phyloP scores from a whole-genome alignment of 2,113 vertebrate species.

The Malurus cyaneus region DNA sequence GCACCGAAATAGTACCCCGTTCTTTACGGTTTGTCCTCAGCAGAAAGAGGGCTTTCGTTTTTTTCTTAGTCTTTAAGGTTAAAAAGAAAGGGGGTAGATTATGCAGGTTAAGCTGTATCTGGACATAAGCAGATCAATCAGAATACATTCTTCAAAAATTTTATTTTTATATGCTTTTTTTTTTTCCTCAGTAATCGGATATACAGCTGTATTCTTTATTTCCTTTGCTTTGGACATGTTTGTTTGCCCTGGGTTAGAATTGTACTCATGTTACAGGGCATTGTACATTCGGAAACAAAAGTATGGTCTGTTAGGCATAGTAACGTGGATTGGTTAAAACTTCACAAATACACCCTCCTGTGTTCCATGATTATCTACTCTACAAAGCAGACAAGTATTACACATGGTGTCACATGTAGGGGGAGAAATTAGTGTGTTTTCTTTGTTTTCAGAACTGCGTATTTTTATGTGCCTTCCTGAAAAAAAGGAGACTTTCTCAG shows the following conservation, averaged over 20 bases:
- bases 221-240: background rate
- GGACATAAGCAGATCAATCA: background rate
- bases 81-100: background rate
- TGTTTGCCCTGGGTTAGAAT: background rate
- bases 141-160: background rate
- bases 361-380: background rate
- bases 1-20: background rate
- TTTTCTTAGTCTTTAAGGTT: background rate
- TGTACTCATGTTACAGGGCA: fast-evolving
- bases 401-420: background rate
- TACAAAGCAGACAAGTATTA: background rate
- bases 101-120: background rate
- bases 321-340: background rate
- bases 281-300: background rate
- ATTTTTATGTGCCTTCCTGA: background rate
- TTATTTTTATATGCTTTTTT: background rate
- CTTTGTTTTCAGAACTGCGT: background rate
- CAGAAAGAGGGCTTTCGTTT: background rate
- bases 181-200: background rate
- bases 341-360: background rate
- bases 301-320: background rate
- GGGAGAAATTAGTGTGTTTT: background rate
- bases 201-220: background rate
- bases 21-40: background rate
- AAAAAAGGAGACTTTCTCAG: background rate